Evolutionary conservation across 2,888 invertebrate genomes (phyloP), one percentile per base, ranked within the genome.

Genomic region (Adineta ricciae): DNA sequence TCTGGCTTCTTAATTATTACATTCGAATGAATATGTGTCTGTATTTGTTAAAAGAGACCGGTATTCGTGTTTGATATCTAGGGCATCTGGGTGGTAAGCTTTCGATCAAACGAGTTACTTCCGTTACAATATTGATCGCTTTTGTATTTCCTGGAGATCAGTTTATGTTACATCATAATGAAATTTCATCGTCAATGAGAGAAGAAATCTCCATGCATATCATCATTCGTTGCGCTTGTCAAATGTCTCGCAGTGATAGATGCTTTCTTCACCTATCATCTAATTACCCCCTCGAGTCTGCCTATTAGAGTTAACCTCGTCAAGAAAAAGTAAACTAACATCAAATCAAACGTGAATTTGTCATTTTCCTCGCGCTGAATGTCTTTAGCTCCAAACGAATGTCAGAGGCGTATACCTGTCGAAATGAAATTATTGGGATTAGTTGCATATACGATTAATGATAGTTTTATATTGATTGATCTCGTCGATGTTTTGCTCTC

Each of bases 221-320:
- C 32, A 64, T 64, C 64, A 64, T 64, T 64, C 64, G 64, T 64
- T 64, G 64, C 64, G 64, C 64, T 64, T 64, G 64, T 64, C 64
- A 64, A 64, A 27, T 32, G 64, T 56, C 27, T 64, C 27, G n/a
- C 5, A 64, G 64, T 64, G 64, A 64, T 64, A 64, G 64, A 64
- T 64, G 64, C 64, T 32, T 64, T 64, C 64, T 64, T 32, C 64
- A 64, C 64, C 64, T 64, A 64, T 64, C 64, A 64, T 64, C 64
- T 64, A 64, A 64, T 64, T 64, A 27, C 64, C 64, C 64, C 64
- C 64, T 64, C 27, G 64, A 64, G 64, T 64, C 64, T 27, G 16
- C 27, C 64, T 64, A 64, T 64, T 64, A 64, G 64, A 64, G 64
- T 64, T 64, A 64, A 64, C 32, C 64, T 64, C 64, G 64, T 64